A percentile compares a stretch with the other conserved stretches of the same genome.
These are phyloP conservation scores for Odocoileus virginianus DNA, from an alignment of 2,113 vertebrate genomes.

Conservation along the genomic window DNA sequence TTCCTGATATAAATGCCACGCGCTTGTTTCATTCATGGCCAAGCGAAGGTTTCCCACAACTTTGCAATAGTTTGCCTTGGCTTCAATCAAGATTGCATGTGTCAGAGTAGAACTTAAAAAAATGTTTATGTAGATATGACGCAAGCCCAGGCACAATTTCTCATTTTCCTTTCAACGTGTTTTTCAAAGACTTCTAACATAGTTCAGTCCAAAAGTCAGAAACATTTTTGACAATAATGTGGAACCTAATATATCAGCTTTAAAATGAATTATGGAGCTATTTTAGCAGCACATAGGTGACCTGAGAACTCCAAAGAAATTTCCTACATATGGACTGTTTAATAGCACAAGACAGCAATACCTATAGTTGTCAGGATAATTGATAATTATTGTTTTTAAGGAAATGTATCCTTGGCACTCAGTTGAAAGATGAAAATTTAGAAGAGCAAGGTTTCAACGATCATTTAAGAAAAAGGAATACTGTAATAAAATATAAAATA, in stretches of 20 bases:
- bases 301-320: not conserved
- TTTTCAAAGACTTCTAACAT: constrained; percentile 56
- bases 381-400: constrained; percentile 15
- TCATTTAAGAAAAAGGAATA: constrained; percentile 7
- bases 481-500: constrained; percentile 26
- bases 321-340: not conserved
- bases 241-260: constrained; percentile 34
- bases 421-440: constrained; percentile 21
- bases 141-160: constrained; percentile 43
- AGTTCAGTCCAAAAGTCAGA: constrained; percentile 33
- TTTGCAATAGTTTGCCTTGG: constrained; percentile 71
- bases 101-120: constrained; percentile 55
- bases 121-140: constrained; percentile 61
- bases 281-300: constrained; percentile 33
- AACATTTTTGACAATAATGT: constrained; percentile 5
- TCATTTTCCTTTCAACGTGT: constrained; percentile 65
- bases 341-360: not conserved
- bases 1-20: constrained; percentile 43
- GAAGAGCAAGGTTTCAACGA: not conserved
- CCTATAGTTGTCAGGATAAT: not conserved
- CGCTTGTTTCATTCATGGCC: constrained; percentile 55
- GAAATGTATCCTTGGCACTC: not conserved
- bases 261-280: constrained; percentile 29
- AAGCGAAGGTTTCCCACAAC: constrained; percentile 49
- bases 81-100: constrained; percentile 54